Base-by-base conservation (phyloP, 2,888 invertebrate species). In the Biston betularia region DNA sequence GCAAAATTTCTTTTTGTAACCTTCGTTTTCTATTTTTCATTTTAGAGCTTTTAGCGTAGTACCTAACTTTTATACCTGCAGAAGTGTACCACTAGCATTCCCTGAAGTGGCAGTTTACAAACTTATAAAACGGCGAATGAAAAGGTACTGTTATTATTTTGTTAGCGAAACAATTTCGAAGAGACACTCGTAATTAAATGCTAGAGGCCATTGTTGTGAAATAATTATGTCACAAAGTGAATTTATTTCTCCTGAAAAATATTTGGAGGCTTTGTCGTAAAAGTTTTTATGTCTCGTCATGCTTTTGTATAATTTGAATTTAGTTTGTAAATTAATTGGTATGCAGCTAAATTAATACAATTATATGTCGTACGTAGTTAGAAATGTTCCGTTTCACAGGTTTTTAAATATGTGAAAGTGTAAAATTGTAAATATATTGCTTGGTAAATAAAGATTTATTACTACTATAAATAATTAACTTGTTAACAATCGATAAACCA, bases 161-260 rank as follows among this genome's bases (percentile, higher is more conserved):
- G 65, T 63, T 60, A 68, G 54, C 63, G 53, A 70, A 67, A 72
- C 68, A 74, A 65, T 70, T 69, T 71, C 34, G 45, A 46, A 53
- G 63, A 69, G 40, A 58, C 42, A 69, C 69, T 67, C 45, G 50
- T 69, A 63, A 72, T 67, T 64, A 65, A 71, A 62, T 67, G 55
- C 60, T 59, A 46, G 45, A 54, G 65, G 68, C 63, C 59, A 60
- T 71, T 71, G 63, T 71, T 65, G 53, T 35, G 24, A 54, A 62
- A 60, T 49, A 65, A 69, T 69, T 65, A 59, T 35, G 52, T 65
- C 59, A 11, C 42, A 60, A 53, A 65, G 33, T 65, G 35, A 61
- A 63, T 55, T 62, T 55, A 63, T 42, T 48, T 34, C 40, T 55
- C 58, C 48, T 58, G 42, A 57, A 63, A 63, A 63, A 63, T 61